phyloP scores from a whole-genome alignment of 2,888 invertebrate genomes.

The Dynastes hyllus region DNA sequence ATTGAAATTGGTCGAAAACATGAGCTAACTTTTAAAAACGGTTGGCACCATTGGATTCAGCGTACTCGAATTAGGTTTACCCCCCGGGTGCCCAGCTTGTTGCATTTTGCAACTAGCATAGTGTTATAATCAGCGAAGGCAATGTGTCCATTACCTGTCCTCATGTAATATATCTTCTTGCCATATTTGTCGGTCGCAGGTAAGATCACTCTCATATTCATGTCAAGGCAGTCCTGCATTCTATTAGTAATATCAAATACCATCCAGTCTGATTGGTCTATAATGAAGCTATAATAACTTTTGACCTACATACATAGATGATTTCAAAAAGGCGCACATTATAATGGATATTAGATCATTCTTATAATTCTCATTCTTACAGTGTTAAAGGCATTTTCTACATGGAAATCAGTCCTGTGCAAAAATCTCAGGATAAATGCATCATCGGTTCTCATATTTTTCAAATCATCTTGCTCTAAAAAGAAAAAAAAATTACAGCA shows the following conservation, averaged over 20 bases:
- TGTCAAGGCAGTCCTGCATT: constrained; percentile 62
- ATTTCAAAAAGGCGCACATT: neutral
- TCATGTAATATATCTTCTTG: constrained; percentile 66
- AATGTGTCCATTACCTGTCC: constrained; percentile 62
- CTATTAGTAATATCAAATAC: constrained; percentile 61
- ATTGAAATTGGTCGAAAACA: too few species aligned
- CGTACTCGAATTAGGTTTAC: too few species aligned
- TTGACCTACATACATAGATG: constrained; percentile 63
- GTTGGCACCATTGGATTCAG: too few species aligned
- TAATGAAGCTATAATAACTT: constrained; percentile 63
- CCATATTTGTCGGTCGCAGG: constrained; percentile 66
- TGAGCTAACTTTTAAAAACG: too few species aligned
- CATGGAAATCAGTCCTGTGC: constrained; percentile 64
- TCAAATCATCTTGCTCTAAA: constrained; percentile 61
- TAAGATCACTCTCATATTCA: constrained; percentile 65
- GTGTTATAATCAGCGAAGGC: neutral
- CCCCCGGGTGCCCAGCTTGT: too few species aligned
- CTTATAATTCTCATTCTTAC: constrained; percentile 57
- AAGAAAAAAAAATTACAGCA: constrained; percentile 30
- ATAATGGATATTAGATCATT: too few species aligned
- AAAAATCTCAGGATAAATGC: constrained; percentile 66
- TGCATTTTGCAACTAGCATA: too few species aligned
- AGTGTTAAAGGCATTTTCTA: constrained; percentile 64
- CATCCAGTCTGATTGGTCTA: constrained; percentile 67
- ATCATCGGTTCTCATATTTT: constrained; percentile 64